Percentiles rank a stretch among this genome's conserved stretches.
phyloP scores from a whole-genome alignment of 2,797 vertebrate genomes.

The Sciurus carolinensis region DNA sequence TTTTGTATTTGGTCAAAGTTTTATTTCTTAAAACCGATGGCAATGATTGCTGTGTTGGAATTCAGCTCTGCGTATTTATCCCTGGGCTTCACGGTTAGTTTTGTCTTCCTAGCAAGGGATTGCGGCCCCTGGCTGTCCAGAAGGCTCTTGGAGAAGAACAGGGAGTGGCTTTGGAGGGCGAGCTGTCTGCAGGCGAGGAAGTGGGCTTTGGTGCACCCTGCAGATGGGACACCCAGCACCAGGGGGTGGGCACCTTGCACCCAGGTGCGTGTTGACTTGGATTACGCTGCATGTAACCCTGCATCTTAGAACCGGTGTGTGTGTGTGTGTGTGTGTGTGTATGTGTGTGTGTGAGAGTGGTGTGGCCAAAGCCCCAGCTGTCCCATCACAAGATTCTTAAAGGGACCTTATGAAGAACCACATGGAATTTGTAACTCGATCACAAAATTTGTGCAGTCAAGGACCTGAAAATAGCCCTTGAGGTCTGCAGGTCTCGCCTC shows the following conservation, averaged over 20 bases:
- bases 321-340: neutral
- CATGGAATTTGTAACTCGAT: conserved; percentile 65
- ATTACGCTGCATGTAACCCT: neutral
- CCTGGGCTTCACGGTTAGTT: conserved; percentile 65
- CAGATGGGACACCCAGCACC: neutral
- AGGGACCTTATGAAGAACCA: neutral
- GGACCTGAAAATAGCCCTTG: conserved; percentile 61
- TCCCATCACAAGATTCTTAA: conserved; percentile 27
- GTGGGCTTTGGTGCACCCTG: neutral
- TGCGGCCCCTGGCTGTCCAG: neutral
- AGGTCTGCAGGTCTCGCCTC: conserved; percentile 66
- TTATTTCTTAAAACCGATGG: conserved; percentile 64
- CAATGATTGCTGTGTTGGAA: conserved; percentile 39
- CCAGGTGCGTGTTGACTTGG: neutral
- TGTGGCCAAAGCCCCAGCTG: neutral
- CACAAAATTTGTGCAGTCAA: conserved; percentile 22
- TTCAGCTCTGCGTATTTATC: conserved; percentile 47
- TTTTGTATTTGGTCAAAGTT: conserved; percentile 65
- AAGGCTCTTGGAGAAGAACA: neutral
- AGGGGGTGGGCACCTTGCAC: neutral
- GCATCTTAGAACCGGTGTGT: neutral
- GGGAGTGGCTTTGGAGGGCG: neutral
- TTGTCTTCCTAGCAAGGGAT: conserved; percentile 39
- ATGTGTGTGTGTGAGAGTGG: neutral
- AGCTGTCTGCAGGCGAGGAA: neutral